Evolutionary conservation across 2,113 vertebrate genomes (phyloP).

Genomic region (Oplegnathus fasciatus): DNA sequence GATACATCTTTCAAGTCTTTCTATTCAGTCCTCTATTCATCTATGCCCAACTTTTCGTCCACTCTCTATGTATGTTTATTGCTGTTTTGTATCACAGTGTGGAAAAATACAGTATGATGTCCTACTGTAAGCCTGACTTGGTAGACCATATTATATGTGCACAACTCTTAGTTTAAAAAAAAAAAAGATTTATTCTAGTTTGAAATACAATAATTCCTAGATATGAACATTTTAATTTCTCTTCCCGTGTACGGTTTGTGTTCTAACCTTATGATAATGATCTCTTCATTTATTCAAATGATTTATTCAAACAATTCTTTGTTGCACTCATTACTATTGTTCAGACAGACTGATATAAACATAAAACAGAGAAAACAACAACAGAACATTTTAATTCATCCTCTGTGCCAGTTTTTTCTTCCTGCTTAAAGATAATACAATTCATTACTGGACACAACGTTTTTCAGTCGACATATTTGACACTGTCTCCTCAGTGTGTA

Average conservation of each 20-base stretch:
- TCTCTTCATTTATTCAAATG: slow-evolving; percentile 71
- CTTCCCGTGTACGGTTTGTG: slow-evolving; percentile 53
- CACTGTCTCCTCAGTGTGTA: slow-evolving; percentile 37
- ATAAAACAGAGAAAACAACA: slow-evolving; percentile 62
- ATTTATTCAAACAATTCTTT: slow-evolving; percentile 62
- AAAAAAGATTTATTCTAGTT: slow-evolving; percentile 47
- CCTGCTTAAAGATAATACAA: slow-evolving; percentile 56
- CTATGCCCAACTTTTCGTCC: background rate
- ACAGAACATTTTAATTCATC: slow-evolving; percentile 62
- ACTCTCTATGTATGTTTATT: background rate
- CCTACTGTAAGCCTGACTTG: background rate
- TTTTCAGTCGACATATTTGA: slow-evolving; percentile 36
- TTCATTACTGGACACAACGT: slow-evolving; percentile 60
- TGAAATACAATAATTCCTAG: slow-evolving; percentile 58
- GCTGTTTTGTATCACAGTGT: background rate
- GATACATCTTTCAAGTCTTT: background rate
- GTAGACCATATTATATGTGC: background rate
- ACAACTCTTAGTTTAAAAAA: background rate
- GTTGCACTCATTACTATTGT: slow-evolving; percentile 52
- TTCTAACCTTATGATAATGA: slow-evolving; percentile 59
- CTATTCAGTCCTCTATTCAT: background rate
- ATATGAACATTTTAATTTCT: slow-evolving; percentile 59
- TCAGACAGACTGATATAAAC: slow-evolving; percentile 57
- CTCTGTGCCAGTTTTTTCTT: slow-evolving; percentile 2
- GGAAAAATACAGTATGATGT: background rate